Percentiles rank a stretch among this genome's conserved stretches.
These are phyloP conservation scores for Syncerus caffer DNA, from an alignment of 2,797 vertebrate genomes.

Conservation along the genomic window DNA sequence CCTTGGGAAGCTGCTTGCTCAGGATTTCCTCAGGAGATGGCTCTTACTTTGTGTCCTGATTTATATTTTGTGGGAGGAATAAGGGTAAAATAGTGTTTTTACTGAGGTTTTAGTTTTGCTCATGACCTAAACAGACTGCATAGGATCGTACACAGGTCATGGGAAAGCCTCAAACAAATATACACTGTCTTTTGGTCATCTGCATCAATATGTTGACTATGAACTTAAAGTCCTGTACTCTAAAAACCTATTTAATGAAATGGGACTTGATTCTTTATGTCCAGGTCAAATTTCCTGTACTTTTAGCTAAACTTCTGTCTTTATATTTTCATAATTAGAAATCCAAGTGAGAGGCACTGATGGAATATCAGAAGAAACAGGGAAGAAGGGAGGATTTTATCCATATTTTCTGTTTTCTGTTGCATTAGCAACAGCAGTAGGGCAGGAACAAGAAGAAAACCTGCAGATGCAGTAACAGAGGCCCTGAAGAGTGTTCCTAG, in stretches of 20 bases:
- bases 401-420: not conserved
- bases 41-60: conserved; percentile 21
- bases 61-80: conserved; percentile 36
- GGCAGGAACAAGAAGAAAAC: not conserved
- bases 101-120: not conserved
- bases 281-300: not conserved
- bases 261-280: not conserved
- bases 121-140: not conserved
- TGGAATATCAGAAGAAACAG: not conserved
- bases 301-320: not conserved
- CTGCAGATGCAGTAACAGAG: not conserved
- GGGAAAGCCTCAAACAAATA: not conserved
- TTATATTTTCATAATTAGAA: not conserved
- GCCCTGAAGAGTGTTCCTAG: no score
- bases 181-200: not conserved
- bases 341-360: not conserved
- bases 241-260: not conserved
- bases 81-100: not conserved
- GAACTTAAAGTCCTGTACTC: not conserved
- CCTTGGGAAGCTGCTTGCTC: conserved; percentile 45
- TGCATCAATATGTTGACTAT: not conserved
- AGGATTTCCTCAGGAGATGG: conserved; percentile 47
- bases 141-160: not conserved
- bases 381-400: not conserved
- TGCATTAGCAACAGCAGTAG: not conserved